Evolutionary conservation across 2,113 vertebrate species (phyloP), one percentile per base, ranked within the genome.

Genomic region (Scolopax mira): DNA sequence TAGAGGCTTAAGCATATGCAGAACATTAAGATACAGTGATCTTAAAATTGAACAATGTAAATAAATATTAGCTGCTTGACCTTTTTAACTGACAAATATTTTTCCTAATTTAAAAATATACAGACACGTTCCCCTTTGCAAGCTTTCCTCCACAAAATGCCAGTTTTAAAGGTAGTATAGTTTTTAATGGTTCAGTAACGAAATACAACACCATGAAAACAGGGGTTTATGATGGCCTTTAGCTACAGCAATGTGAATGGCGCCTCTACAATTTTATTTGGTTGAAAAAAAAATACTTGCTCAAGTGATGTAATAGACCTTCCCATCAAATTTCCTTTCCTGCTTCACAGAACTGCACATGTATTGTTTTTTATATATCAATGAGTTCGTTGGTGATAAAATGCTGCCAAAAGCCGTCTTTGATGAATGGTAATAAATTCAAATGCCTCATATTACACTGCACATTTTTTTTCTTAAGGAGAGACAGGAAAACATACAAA

Each of bases 181-280:
- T 41, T 89, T 97, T 96, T 65, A 94, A 48, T 90, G 85, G 84
- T 57, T 92, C 81, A 70, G 69, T 97, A 96, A 97, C 8, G 9
- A 89, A 33, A 82, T 46, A 75, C 90, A 97, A 31, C 55, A 66
- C 64, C 77, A 92, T 93, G 85, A 96, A 97, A 97, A 79, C 8
- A 35, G 69, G 37, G 89, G 96, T 98, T 98, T 98, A 98, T 11
- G 81, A 98, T 97, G 93, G 97, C 97, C 97, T 92, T 97, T 21
- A 95, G 97, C 97, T 89, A 97, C 55, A 95, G 80, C 48, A 72
- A 88, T 44, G 67, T 62, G 94, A 92, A 92, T 49, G 96, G 98
- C 88, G 95, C 97, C 96, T 92, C 72, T 82, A 33, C 13, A 3
- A 39, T 96, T 98, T 98, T 96, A 98, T 98, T 97, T 96, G 96